Conservation (phyloP, 2,113 vertebrate species). For the Aix galericulata region DNA sequence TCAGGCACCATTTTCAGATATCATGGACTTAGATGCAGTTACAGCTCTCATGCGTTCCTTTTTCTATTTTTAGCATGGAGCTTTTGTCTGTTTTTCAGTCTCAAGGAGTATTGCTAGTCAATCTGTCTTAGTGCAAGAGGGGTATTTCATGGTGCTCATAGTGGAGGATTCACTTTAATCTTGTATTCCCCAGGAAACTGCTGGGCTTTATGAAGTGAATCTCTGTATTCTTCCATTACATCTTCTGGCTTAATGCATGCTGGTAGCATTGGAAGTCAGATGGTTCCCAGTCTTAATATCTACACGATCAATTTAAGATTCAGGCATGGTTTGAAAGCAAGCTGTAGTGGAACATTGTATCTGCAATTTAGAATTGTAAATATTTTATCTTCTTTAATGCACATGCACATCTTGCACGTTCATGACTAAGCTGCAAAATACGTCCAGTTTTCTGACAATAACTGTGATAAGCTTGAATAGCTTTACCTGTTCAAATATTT, state of each 20-base stretch:
- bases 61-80: not conserved
- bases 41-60: not conserved
- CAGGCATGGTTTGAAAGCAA: slow-evolving; percentile 21
- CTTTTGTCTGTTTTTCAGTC: not conserved
- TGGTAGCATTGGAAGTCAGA: slow-evolving; percentile 29
- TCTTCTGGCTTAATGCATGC: not conserved
- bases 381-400: slow-evolving; percentile 64
- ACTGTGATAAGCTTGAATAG: not conserved
- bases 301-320: not conserved
- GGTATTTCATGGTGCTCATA: not conserved
- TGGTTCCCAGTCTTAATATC: slow-evolving; percentile 2
- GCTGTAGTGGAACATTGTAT: not conserved
- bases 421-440: slow-evolving; percentile 28
- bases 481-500: slow-evolving; percentile 39
- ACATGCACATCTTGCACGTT: not conserved
- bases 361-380: slow-evolving; percentile 61
- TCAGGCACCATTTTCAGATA: not conserved
- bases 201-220: slow-evolving; percentile 15
- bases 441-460: not conserved
- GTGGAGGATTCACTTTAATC: slow-evolving; percentile 13
- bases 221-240: slow-evolving; percentile 11
- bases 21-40: not conserved
- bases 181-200: slow-evolving; percentile 15
- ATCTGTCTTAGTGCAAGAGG: not conserved
- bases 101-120: not conserved